These are phyloP conservation scores for Montipora foliosa DNA, from an alignment of 64 coral and sea anemone species.

Conservation along the genomic window DNA sequence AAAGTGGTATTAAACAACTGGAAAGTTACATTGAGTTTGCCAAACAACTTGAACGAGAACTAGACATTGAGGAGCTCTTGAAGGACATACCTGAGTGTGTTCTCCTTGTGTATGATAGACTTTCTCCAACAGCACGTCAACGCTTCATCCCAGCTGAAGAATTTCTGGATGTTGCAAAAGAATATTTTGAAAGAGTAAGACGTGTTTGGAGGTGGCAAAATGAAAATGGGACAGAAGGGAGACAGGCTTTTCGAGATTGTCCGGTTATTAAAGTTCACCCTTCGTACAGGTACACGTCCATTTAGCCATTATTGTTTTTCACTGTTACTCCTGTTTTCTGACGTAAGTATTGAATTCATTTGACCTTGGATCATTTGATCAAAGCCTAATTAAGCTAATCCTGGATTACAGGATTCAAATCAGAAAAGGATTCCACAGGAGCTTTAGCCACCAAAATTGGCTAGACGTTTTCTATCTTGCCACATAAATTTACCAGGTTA, in stretches of 20 bases:
- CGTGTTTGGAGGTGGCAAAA: slow-evolving; percentile 81
- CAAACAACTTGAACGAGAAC: slow-evolving; percentile 55
- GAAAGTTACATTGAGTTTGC: slow-evolving; percentile 73
- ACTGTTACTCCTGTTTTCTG: too few relatives aligned
- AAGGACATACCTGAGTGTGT: slow-evolving; percentile 79
- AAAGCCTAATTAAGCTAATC: too few relatives aligned
- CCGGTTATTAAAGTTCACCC: slow-evolving; percentile 56
- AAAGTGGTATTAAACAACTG: slow-evolving; percentile 76
- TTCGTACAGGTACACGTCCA: slow-evolving; percentile 57
- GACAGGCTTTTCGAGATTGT: slow-evolving; percentile 55
- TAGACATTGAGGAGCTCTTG: slow-evolving; percentile 40
- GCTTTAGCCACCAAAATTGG: too few relatives aligned
- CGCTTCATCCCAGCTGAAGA: slow-evolving; percentile 62
- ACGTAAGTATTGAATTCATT: too few relatives aligned
- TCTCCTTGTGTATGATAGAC: slow-evolving; percentile 65
- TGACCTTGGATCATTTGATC: too few relatives aligned
- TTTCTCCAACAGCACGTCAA: slow-evolving; percentile 37
- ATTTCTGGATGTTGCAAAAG: slow-evolving; percentile 65
- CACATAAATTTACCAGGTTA: too few relatives aligned
- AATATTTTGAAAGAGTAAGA: slow-evolving; percentile 68
- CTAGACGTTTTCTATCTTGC: too few relatives aligned
- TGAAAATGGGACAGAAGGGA: slow-evolving; percentile 51
- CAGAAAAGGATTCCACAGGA: too few relatives aligned
- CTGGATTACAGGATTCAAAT: too few relatives aligned
- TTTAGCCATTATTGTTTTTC: neutral